Base-by-base conservation (phyloP, 1,140 invertebrate species). In the Ips typographus region DNA sequence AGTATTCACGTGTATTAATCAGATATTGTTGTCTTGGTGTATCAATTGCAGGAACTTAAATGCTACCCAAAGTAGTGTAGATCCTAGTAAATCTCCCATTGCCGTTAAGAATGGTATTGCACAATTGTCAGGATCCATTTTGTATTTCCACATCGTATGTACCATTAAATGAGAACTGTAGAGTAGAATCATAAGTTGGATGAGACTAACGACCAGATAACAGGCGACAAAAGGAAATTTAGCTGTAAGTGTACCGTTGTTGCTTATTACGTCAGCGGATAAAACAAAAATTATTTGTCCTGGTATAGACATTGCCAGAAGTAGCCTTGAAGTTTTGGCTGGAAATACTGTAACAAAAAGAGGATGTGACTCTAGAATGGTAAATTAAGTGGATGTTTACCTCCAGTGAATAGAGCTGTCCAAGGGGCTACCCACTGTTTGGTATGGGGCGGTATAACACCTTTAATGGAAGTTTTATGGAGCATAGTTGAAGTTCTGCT, bases 101-200 rank as follows among this genome's bases (percentile, higher is more conserved):
- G 96, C 94, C 2, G 96, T 98, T 55, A 98, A 84, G 82, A 96
- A 97, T 1, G 96, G 96, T 71, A 98, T 98, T 22, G 95, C 93
- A n/a, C 94, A 94, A 80, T 96, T 98, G 79, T 98, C 96, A 1
- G 96, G 96, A 83, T 98, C 95, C 72, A 95, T 92, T 77, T 91
- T 91, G 73, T 83, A 84, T 71, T 87, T 87, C 96, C 96, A 99
- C 89, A 98, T 95, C 62, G 88, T 89, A 77, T 94, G 90, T 39
- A 96, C 90, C 75, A 98, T 90, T 70, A 95, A 87, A 76, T 94
- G 92, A 1, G 93, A 91, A 53, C 94, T 84, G 79, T 95, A 94
- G 4, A 94, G 80, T 36, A 94, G 81, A 42, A 93, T 78, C 83
- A 91, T 88, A 2, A 94, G 87, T 89, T 94, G 87, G 8, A 80